phyloP scores from a whole-genome alignment of 1,140 invertebrate species.

The Lanistes nyassanus region DNA sequence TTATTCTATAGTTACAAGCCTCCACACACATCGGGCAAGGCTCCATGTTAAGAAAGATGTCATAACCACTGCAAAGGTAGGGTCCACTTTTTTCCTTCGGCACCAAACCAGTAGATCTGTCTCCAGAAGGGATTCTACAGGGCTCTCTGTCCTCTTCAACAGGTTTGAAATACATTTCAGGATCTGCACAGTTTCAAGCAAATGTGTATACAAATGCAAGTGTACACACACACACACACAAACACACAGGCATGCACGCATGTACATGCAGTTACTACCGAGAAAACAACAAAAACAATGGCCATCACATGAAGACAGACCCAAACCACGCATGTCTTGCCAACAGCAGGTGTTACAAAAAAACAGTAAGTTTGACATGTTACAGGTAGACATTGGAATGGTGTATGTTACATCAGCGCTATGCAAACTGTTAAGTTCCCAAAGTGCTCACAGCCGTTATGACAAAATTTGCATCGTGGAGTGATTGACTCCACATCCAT shows the following conservation, averaged over 20 bases:
- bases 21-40: slow-evolving; percentile 86
- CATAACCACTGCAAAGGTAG: slow-evolving; percentile 91
- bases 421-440: not conserved
- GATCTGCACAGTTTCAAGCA: not conserved
- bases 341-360: not conserved
- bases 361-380: not conserved
- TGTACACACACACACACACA: slow-evolving; percentile 4
- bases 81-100: slow-evolving; percentile 43
- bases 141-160: not conserved
- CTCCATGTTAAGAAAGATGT: slow-evolving; percentile 84
- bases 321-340: slow-evolving; percentile 6
- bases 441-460: not conserved
- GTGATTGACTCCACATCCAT: too few species aligned
- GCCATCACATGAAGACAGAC: not conserved
- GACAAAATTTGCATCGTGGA: too few species aligned
- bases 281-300: not conserved
- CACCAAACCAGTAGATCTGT: not conserved
- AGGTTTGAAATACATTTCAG: slow-evolving; percentile 25
- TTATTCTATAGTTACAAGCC: not conserved
- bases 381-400: not conserved
- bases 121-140: not conserved
- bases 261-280: not conserved
- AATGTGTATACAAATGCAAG: not conserved
- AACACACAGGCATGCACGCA: slow-evolving; percentile 9
- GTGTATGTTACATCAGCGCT: not conserved